Conservation (phyloP, 2,888 invertebrate genomes). For the Dyspetes luteomarginatus region DNA sequence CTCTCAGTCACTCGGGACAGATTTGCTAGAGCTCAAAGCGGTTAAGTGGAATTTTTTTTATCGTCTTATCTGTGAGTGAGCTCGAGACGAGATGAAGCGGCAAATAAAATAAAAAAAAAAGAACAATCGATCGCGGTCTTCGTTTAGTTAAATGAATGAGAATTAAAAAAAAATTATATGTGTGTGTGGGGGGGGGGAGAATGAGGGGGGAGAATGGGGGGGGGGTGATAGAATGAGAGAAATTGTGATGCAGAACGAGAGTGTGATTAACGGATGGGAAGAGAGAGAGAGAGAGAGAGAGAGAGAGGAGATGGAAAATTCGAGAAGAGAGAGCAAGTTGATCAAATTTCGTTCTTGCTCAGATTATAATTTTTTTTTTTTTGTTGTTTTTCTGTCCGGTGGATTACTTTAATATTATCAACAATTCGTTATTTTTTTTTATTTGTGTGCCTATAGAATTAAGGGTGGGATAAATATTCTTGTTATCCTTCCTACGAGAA, state of each 20-base stretch:
- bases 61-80: constrained; percentile 69
- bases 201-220: neutral
- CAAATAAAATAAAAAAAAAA: constrained; percentile 3
- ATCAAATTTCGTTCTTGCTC: neutral
- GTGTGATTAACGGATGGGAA: neutral
- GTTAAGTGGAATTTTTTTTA: constrained; percentile 75
- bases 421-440: constrained; percentile 15
- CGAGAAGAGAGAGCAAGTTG: constrained; percentile 5
- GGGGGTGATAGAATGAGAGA: neutral
- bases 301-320: constrained; percentile 33
- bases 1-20: constrained; percentile 8
- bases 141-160: neutral
- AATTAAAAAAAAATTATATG: neutral
- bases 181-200: no score
- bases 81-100: constrained; percentile 24
- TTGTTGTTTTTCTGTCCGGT: neutral
- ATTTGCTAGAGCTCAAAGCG: constrained; percentile 31
- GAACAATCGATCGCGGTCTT: constrained; percentile 9
- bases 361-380: neutral
- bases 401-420: neutral
- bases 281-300: neutral
- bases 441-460: no score
- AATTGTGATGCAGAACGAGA: neutral
- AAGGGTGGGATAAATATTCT: no score
- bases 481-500: no score